Conservation (phyloP, 2,113 vertebrate species). For the Aleadryas rufinucha region DNA sequence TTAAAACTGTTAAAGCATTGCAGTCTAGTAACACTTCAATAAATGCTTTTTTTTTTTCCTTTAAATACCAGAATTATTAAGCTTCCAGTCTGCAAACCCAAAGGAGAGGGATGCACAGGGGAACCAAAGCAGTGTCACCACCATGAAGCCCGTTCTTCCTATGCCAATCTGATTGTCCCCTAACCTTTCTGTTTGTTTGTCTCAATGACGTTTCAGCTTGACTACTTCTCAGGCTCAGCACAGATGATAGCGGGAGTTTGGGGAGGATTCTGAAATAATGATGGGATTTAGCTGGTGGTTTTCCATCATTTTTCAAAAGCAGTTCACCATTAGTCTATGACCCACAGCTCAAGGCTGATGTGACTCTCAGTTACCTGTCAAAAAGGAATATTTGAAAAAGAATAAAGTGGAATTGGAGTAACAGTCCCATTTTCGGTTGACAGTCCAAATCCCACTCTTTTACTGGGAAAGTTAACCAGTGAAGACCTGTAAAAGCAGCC, state of each 20-base stretch:
- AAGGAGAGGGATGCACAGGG: neutral
- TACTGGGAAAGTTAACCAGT: neutral
- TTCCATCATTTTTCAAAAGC: neutral
- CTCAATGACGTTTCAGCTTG: neutral
- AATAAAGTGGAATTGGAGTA: neutral
- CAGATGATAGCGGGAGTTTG: neutral
- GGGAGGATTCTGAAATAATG: neutral
- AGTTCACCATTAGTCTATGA: neutral
- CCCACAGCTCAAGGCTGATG: neutral
- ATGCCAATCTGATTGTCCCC: neutral
- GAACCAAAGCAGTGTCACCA: neutral
- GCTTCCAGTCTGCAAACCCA: neutral
- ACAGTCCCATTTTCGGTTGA: neutral
- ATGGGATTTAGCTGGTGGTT: neutral
- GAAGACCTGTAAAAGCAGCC: neutral
- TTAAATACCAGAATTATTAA: neutral
- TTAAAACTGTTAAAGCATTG: constrained; percentile 6
- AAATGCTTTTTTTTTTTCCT: neutral
- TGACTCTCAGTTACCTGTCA: neutral
- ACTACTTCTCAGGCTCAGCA: neutral
- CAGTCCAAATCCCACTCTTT: neutral
- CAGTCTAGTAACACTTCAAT: constrained; percentile 5
- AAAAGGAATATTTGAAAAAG: neutral
- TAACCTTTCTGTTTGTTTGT: neutral
- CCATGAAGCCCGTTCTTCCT: neutral